phyloP scores from a whole-genome alignment of 2,888 invertebrate species.

The Leptinotarsa peninsularis region DNA sequence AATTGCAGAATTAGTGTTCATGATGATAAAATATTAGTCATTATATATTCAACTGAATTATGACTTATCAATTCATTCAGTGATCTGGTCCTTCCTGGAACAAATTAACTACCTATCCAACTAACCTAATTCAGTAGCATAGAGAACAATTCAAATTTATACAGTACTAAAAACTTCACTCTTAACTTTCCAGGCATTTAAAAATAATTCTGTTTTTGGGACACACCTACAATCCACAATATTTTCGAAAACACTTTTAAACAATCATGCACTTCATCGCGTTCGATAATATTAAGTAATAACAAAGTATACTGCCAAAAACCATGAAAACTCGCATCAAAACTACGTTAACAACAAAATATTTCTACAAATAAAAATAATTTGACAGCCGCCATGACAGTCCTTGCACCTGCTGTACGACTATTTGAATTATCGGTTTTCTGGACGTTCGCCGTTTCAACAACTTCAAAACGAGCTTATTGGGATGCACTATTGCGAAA shows the following conservation, averaged over 20 bases:
- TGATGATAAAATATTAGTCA: neutral
- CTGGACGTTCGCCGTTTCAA: neutral
- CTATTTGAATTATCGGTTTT: conserved; percentile 40
- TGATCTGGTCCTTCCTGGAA: neutral
- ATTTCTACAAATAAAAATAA: conserved; percentile 53
- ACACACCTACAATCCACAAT: conserved; percentile 60
- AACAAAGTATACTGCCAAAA: neutral
- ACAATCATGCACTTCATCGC: conserved; percentile 41
- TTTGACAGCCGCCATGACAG: conserved; percentile 65
- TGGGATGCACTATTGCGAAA: neutral
- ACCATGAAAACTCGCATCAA: neutral
- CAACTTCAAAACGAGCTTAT: neutral
- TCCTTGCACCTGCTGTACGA: conserved; percentile 57
- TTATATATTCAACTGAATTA: neutral
- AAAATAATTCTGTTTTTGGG: conserved; percentile 58
- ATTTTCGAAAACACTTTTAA: conserved; percentile 49
- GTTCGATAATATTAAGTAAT: conserved; percentile 27
- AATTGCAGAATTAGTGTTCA: neutral
- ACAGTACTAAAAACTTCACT: neutral
- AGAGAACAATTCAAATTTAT: too few relatives aligned
- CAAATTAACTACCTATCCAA: neutral
- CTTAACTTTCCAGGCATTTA: conserved; percentile 53
- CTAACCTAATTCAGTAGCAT: neutral
- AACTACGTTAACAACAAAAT: conserved; percentile 14
- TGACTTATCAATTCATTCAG: neutral